Evolutionary conservation across 1,140 invertebrate species (phyloP).

Genomic region (Epicauta chinensis): DNA sequence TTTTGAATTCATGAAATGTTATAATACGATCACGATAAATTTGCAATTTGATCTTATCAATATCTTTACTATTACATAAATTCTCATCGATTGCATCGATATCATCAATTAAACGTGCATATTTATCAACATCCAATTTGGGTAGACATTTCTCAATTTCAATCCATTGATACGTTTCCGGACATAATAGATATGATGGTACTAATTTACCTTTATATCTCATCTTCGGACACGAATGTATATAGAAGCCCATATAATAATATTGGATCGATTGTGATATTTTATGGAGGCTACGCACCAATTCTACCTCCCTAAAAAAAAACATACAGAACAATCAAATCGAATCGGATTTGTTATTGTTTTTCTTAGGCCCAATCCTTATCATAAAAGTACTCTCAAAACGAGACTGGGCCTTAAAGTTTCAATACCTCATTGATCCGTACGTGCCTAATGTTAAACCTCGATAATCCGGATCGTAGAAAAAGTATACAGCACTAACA

Average conservation of each 20-base stretch:
- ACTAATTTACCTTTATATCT: conserved; percentile 84
- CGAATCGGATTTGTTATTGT: no score
- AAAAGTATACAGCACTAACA: conserved; percentile 97
- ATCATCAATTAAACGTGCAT: conserved; percentile 56
- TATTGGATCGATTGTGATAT: conserved; percentile 60
- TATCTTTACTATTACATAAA: conserved; percentile 42
- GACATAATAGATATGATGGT: conserved; percentile 91
- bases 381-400: no score
- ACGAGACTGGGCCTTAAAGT: not conserved
- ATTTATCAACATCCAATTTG: conserved; percentile 61
- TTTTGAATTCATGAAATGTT: conserved; percentile 18
- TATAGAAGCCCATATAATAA: conserved; percentile 99
- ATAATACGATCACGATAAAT: conserved; percentile 18
- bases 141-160: conserved; percentile 58
- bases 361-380: no score
- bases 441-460: conserved; percentile 89
- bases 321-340: no score
- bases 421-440: conserved; percentile 63
- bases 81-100: conserved; percentile 47
- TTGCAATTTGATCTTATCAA: conserved; percentile 40
- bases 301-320: conserved; percentile 72
- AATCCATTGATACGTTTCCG: conserved; percentile 86
- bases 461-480: conserved; percentile 90
- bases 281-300: conserved; percentile 65
- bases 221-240: conserved; percentile 97